These are phyloP conservation scores for Camponotus pennsylvanicus DNA, from an alignment of 1,140 invertebrate genomes.

Conservation along the genomic window DNA sequence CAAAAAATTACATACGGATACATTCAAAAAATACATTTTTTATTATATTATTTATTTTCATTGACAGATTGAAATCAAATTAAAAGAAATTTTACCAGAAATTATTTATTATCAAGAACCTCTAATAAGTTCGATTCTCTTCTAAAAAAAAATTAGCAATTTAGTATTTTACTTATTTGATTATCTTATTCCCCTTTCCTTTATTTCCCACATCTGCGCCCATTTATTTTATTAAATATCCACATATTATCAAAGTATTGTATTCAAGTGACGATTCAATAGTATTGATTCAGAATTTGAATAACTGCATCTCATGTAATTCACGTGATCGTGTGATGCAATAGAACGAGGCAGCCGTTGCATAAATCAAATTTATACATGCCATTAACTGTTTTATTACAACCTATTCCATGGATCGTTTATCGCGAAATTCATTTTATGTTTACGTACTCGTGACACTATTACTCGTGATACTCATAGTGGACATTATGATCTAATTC, in stretches of 20 bases:
- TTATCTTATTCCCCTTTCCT: not conserved
- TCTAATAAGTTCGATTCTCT: not conserved
- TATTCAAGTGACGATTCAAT: not conserved
- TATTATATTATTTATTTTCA: too few species aligned
- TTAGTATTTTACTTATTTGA: not conserved
- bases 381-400: constrained; percentile 63
- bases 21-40: too few species aligned
- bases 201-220: constrained; percentile 13
- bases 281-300: not conserved
- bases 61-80: not conserved
- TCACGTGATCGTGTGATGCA: constrained; percentile 17
- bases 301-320: not conserved
- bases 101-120: not conserved
- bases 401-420: constrained; percentile 44
- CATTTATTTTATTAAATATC: constrained; percentile 26
- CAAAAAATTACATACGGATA: too few species aligned
- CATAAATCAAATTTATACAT: constrained; percentile 48
- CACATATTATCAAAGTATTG: constrained; percentile 26
- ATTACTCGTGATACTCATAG: constrained; percentile 13
- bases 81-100: not conserved
- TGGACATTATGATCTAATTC: constrained; percentile 9
- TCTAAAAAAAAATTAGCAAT: not conserved
- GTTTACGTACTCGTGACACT: constrained; percentile 19
- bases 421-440: constrained; percentile 59
- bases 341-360: not conserved